Evolutionary conservation across 2,797 vertebrate species (phyloP), one percentile per base, ranked within the genome.

Genomic region (Smutsia gigantea): DNA sequence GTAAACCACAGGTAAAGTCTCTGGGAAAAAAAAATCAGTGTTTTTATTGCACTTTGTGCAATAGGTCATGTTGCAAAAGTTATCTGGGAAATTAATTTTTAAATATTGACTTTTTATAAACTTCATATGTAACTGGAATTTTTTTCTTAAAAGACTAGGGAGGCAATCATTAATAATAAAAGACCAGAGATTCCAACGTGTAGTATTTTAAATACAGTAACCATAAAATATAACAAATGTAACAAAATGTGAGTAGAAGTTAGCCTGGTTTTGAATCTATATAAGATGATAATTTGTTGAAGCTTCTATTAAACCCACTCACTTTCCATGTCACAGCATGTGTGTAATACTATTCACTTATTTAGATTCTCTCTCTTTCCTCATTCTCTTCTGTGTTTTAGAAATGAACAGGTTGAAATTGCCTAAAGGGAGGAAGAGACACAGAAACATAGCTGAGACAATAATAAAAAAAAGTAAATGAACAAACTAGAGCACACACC

Each of bases 351-450:
- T 72, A 2, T n/a, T 63, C 84, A 79, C 29, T 95, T 89, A 23
- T 34, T 66, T 77, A 37, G 9, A 53, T 69, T 42, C 29, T 86
- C 42, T 69, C 25, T n/a, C 51, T 17, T 59, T 42, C 25, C 55
- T 75, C 34, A 21, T 57, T 49, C 57, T 71, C 27, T 83, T 53
- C 23, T 57, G 55, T 25, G 34, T 89, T 79, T 79, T 79, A 87
- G 78, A 93, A 93, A 95, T 69, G 63, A 93, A 83, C 74, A 88
- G n/a, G 29, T 72, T 86, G n/a, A 57, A 93, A 14, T 93, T 23
- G 78, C 69, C 86, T 87, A 68, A 85, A 83, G 49, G 68, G 51
- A 95, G 29, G 34, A 83, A 31, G 23, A 83, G 34, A 68, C 14
- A 77, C 37, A 82, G n/a, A 86, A 90, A 57, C 25, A 84, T 19